phyloP scores from a whole-genome alignment of 2,797 vertebrate species.

The Amniataba percoides region DNA sequence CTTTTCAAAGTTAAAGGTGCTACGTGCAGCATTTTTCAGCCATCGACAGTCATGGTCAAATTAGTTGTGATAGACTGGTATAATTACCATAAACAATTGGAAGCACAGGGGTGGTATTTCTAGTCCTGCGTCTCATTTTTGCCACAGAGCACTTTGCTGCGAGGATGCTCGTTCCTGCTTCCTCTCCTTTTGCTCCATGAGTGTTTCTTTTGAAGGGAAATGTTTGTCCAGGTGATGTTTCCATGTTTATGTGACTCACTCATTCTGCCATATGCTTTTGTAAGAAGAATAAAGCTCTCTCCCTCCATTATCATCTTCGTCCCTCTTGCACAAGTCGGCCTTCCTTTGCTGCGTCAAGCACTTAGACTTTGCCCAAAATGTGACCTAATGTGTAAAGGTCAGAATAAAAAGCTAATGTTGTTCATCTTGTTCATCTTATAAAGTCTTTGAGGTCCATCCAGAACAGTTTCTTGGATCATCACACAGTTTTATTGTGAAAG shows the following conservation, averaged over 20 bases:
- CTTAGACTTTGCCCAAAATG: too few species aligned
- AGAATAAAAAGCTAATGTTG: background rate
- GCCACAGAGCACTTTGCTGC: background rate
- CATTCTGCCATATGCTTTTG: background rate
- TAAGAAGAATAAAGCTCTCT: background rate
- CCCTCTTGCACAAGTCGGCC: background rate
- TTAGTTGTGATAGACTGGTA: conserved; percentile 64
- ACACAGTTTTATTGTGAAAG: background rate
- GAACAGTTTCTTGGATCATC: background rate
- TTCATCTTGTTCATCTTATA: background rate
- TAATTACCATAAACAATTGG: conserved; percentile 67
- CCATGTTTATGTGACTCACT: background rate
- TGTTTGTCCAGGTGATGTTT: background rate
- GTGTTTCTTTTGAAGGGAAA: background rate
- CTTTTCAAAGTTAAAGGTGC: conserved; percentile 70
- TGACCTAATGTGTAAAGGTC: background rate
- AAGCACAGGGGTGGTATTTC: conserved; percentile 27
- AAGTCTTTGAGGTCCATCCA: background rate
- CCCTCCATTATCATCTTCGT: background rate
- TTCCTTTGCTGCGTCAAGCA: background rate
- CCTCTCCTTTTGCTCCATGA: background rate
- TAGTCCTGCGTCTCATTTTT: conserved; percentile 15
- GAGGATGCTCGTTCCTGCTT: background rate
- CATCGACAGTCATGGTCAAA: conserved; percentile 68
- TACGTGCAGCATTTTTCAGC: conserved; percentile 56